A percentile compares a stretch with the other conserved stretches of the same genome.
Evolutionary conservation across 2,113 vertebrate species (phyloP).

Genomic region (Miniopterus natalensis): DNA sequence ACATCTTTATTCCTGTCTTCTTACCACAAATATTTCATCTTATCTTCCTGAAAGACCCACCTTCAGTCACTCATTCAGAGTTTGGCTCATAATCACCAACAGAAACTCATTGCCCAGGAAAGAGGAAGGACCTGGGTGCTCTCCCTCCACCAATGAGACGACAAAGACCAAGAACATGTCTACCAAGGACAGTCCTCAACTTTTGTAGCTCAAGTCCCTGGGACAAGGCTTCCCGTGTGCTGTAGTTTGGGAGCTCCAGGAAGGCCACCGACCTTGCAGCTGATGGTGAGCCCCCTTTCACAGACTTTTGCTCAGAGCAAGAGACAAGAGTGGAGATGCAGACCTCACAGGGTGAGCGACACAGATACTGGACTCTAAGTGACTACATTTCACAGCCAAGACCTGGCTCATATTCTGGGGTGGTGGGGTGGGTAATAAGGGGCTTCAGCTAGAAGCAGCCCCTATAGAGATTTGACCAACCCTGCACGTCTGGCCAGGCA

Average conservation of each 20-base stretch:
- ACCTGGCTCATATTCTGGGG: not conserved
- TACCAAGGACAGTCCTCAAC: not conserved
- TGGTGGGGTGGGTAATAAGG: not conserved
- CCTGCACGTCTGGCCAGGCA: not conserved
- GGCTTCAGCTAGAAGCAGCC: not conserved
- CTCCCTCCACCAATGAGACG: not conserved
- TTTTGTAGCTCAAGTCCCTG: not conserved
- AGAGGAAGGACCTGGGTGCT: not conserved
- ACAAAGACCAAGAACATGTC: not conserved
- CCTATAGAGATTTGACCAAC: not conserved
- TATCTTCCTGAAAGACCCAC: not conserved
- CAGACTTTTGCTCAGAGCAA: not conserved
- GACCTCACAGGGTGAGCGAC: not conserved
- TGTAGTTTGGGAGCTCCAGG: not conserved
- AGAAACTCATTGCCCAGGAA: constrained; percentile 45
- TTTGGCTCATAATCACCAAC: not conserved
- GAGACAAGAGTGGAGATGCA: not conserved
- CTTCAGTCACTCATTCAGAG: not conserved
- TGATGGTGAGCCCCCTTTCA: not conserved
- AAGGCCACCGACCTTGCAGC: not conserved
- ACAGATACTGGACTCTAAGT: not conserved
- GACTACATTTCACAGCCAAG: not conserved
- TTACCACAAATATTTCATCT: not conserved
- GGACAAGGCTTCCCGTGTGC: not conserved
- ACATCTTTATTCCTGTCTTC: not conserved